A percentile compares a stretch with the other conserved stretches of the same genome.
Conservation (phyloP, 2,797 vertebrate genomes). For the Lepus oiostolus region DNA sequence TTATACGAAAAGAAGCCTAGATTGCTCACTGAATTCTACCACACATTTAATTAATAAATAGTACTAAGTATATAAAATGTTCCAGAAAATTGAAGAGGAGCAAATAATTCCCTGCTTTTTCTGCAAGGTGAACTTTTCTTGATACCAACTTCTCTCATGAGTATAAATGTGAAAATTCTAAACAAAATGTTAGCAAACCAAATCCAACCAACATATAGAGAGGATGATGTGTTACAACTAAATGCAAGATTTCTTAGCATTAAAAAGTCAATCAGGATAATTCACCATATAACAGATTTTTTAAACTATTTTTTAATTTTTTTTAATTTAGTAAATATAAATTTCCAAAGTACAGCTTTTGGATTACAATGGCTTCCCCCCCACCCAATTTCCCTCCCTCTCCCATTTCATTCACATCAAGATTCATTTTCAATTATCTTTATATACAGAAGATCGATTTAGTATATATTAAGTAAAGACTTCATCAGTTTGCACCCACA, state of each 20-base stretch:
- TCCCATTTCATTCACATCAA: too few species aligned
- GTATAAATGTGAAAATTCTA: not conserved
- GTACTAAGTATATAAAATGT: not conserved
- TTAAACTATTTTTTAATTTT: too few species aligned
- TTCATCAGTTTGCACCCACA: too few species aligned
- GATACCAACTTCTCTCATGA: not conserved
- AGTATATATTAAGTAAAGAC: too few species aligned
- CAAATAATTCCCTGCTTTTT: not conserved
- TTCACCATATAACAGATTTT: not conserved
- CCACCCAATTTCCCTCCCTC: too few species aligned
- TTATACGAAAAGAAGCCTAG: not conserved
- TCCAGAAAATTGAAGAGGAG: constrained; percentile 1
- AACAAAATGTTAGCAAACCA: not conserved
- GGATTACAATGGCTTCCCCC: too few species aligned
- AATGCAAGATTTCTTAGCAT: not conserved
- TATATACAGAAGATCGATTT: too few species aligned
- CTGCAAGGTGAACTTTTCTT: not conserved
- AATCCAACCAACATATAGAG: not conserved
- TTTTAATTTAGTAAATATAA: too few species aligned
- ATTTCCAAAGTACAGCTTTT: too few species aligned
- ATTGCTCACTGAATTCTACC: not conserved
- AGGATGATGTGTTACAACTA: not conserved
- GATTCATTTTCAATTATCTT: too few species aligned
- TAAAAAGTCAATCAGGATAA: not conserved
- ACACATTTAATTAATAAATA: not conserved